phyloP scores from a whole-genome alignment of 1,140 invertebrate species.

The Matsumurasca onukii region DNA sequence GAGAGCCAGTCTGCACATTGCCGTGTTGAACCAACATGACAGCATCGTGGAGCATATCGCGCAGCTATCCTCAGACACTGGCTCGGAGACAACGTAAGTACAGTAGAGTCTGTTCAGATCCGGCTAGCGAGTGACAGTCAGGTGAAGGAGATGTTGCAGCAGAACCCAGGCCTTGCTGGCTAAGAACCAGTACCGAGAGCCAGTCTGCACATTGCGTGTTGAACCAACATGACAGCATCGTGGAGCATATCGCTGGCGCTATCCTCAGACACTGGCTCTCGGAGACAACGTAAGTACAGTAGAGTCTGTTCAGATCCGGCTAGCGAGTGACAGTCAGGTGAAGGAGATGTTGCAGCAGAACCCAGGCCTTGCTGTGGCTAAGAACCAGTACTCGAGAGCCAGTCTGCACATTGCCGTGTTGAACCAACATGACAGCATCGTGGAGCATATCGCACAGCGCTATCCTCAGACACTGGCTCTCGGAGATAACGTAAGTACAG shows the following conservation, averaged over 20 bases:
- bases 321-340: conserved; percentile 59
- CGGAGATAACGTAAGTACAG: conserved; percentile 86
- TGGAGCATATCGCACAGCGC: conserved; percentile 66
- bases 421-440: conserved; percentile 74
- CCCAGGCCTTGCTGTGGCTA: conserved; percentile 68
- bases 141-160: conserved; percentile 52
- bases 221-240: conserved; percentile 74
- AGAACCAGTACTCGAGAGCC: conserved; percentile 66
- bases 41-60: conserved; percentile 74
- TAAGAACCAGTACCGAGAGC: conserved; percentile 69
- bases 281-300: conserved; percentile 93
- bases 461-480: conserved; percentile 71
- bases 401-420: conserved; percentile 81
- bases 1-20: conserved; percentile 76
- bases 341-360: conserved; percentile 57
- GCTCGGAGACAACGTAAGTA: conserved; percentile 84
- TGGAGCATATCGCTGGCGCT: conserved; percentile 70
- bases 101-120: too few species aligned
- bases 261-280: conserved; percentile 70
- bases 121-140: conserved; percentile 63
- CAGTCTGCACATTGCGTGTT: conserved; percentile 81
- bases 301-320: too few species aligned
- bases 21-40: conserved; percentile 75
- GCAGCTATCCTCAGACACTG: conserved; percentile 67
- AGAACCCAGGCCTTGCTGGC: conserved; percentile 70